Evolutionary conservation across 2,113 vertebrate genomes (phyloP), one percentile per base, ranked within the genome.

Genomic region (Theropithecus gelada): DNA sequence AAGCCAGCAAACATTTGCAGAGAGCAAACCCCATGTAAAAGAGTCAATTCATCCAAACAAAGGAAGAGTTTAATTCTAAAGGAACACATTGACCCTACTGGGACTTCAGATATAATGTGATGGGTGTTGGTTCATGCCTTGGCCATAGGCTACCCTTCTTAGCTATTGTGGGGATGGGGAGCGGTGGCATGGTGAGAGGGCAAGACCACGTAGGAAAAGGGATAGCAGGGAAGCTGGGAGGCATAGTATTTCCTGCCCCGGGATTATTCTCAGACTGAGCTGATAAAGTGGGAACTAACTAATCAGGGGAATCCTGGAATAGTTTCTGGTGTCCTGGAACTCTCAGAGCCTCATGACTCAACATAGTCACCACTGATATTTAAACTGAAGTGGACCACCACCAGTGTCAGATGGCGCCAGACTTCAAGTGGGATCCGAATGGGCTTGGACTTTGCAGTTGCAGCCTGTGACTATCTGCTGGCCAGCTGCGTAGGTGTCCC

Each of bases 281-380:
- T 40, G 59, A 57, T 35, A 23, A 57, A 38, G n/a, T 3, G 22
- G 72, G 13, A 32, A 9, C 12, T 35, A 45, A 50, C 23, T 45
- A 18, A 23, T 81, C 4, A 1, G 25, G 3, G 35, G n/a, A 40
- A 5, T 52, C 25, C 27, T 0, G 10, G 0, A 35, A 9, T 0
- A 59, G 38, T 16, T 78, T 22, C 30, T 55, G 16, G 4, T 57
- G 8, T 30, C 59, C 38, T 3, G 18, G 6, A 35, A 43, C 10
- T 14, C 25, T 35, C 25, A 35, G 59, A 25, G 72, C 5, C 52
- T 38, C 13, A 0, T 1, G 13, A 17, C 52, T 64, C 50, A 7
- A 17, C 18, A 57, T 0, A 14, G 61, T 17, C 50, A 50, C 52
- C 76, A 38, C 1, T 3, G 59, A 50, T 25, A 32, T 35, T 79